Conservation (phyloP, 2,113 vertebrate species). For the Notothenia rossii region DNA sequence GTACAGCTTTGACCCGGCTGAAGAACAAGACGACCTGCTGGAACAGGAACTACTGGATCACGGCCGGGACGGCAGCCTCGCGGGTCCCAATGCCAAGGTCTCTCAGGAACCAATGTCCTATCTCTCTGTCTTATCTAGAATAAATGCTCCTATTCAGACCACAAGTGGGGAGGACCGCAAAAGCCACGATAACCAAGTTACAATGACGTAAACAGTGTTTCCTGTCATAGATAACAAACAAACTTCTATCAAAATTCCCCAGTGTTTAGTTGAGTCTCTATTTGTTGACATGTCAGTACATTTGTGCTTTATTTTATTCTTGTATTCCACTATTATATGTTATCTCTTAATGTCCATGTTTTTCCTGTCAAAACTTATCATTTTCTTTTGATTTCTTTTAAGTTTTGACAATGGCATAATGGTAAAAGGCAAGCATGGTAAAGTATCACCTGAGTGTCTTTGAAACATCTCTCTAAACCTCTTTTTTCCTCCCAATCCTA, state of each 20-base stretch:
- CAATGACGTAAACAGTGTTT: background rate
- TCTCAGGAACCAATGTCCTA: background rate
- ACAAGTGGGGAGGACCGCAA: background rate
- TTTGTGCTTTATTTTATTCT: background rate
- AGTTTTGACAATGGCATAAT: conserved; percentile 79
- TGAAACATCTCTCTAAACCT: conserved; percentile 43
- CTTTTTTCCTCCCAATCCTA: conserved; percentile 18
- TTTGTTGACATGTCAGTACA: background rate
- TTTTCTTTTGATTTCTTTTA: conserved; percentile 69
- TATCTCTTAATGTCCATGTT: background rate
- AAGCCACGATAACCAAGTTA: background rate
- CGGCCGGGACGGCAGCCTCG: conserved; percentile 86
- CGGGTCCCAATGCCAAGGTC: conserved; percentile 84
- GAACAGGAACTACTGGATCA: conserved; percentile 98
- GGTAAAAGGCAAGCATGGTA: conserved; percentile 75
- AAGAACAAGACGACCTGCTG: conserved; percentile 97
- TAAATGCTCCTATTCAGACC: background rate
- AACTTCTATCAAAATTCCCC: background rate
- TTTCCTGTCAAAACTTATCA: conserved; percentile 44
- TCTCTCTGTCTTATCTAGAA: background rate
- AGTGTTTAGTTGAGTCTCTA: background rate
- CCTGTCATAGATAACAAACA: background rate
- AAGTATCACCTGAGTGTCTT: conserved; percentile 74
- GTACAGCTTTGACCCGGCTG: conserved; percentile 98
- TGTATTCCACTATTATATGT: background rate